Evolutionary conservation across 1,140 invertebrate genomes (phyloP), one percentile per base, ranked within the genome.

Genomic region (Eriocheir sinensis): DNA sequence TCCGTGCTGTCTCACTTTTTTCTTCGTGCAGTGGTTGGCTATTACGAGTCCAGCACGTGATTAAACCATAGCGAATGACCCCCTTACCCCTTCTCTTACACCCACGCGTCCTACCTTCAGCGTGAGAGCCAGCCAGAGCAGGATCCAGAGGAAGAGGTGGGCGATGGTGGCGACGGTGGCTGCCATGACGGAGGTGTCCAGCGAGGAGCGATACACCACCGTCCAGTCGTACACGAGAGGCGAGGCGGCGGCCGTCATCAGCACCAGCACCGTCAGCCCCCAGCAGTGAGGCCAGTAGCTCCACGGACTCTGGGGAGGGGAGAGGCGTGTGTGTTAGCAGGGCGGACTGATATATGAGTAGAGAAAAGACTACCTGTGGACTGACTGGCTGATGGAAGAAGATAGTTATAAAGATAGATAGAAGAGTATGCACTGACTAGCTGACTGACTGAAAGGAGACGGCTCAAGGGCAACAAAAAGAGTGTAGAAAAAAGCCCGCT

Each of bases 251-350:
- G 98, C 98, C 2, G 98, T 97, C 88, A 98, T 97, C 0, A 98
- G 97, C 30, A 98, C 96, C 21, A 98, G 97, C 44, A 98, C 97
- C 95, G 98, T 98, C 0, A 98, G 96, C 0, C 98, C 98, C 4
- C 98, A 98, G 96, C 98, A 98, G 96, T 98, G 98, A 0, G 98
- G 98, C 95, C 98, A 98, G 96, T 98, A 98, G 41, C 97, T 97
- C 98, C 98, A 98, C 60, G 97, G 97, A 15, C 94, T 83, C 92
- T 96, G 95, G 53, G 21, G 60, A 72, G 27, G 15, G 60, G n/a
- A 72, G 60, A n/a, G n/a, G n/a, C n/a, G n/a, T n/a, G n/a, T n/a
- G n/a, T n/a, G n/a, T n/a, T n/a, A n/a, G n/a, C n/a, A n/a, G n/a
- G n/a, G n/a, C n/a, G n/a, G n/a, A n/a, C n/a, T n/a, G n/a, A n/a